Evolutionary conservation across 2,113 vertebrate genomes (phyloP), one percentile per base, ranked within the genome.

Genomic region (Gavialis gangeticus): DNA sequence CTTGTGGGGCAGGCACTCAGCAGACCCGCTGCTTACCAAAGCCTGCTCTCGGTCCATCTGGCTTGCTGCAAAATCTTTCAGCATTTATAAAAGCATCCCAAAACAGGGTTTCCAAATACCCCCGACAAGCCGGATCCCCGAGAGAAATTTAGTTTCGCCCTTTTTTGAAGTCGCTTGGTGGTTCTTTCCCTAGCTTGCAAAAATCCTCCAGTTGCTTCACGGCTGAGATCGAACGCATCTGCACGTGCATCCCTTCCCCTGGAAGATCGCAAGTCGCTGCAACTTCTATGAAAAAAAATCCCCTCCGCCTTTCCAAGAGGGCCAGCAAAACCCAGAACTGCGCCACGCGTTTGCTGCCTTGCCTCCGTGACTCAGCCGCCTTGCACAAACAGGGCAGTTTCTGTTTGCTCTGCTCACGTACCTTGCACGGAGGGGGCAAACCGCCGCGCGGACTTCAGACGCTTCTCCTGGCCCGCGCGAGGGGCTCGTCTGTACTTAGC

Each of bases 141-240:
- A 66, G 81, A 34, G 57, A 94, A 88, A 24, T 90, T 75, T 18
- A 1, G 24, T 88, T 85, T 75, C 94, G 25, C 6, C 5, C 6
- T 17, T 7, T 10, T 55, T 12, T 46, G 8, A 46, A 46, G 46
- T 46, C 7, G 46, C 46, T 9, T 9, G 46, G 46, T 6, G 46
- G 7, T 8, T 46, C 30, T 67, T 73, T 73, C 57, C 28, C 17
- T 2, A 0, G 57, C 56, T 95, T 88, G 0, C 0, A 25, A 90
- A 97, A 95, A 94, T 16, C 92, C 92, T 95, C 24, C 3, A 5
- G 21, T 95, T 96, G 76, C 94, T 75, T 30, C 91, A 94, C 1
- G 76, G 5, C 3, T 1, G 3, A 4, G n/a, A 25, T 25, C 10
- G 6, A 21, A 71, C 55, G 28, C 0, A 4, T 15, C 2, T 3